phyloP scores from a whole-genome alignment of 2,797 vertebrate species.

The Chaunax sp. region DNA sequence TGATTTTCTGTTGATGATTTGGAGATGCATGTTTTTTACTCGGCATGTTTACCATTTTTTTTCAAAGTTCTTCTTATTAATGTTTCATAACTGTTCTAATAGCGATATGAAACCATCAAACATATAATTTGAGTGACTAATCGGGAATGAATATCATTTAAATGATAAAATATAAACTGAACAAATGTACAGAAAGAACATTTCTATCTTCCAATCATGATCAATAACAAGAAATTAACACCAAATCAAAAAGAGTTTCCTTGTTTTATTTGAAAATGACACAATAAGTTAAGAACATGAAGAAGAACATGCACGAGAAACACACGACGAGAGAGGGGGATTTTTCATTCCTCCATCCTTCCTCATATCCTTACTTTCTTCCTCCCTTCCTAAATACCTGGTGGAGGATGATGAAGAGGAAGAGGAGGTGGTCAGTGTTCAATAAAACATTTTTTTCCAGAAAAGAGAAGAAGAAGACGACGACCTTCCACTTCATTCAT shows the following conservation, averaged over 20 bases:
- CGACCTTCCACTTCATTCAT: conserved; percentile 71
- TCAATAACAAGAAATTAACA: neutral
- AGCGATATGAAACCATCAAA: no score
- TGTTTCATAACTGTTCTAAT: no score
- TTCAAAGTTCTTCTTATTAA: no score
- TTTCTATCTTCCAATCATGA: neutral
- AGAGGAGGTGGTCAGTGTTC: neutral
- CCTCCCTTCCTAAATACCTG: neutral
- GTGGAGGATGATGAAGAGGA: neutral
- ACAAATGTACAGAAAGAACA: neutral
- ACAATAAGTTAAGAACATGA: conserved; percentile 91
- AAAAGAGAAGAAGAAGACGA: conserved; percentile 27
- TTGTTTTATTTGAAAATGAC: conserved; percentile 78
- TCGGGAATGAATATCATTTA: no score
- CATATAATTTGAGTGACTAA: no score
- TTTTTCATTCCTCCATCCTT: neutral
- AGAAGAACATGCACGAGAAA: conserved; percentile 66
- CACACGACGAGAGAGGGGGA: conserved; percentile 31
- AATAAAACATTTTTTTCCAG: conserved; percentile 1
- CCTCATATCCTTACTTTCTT: neutral
- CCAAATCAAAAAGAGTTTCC: conserved; percentile 1
- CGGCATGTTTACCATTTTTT: no score
- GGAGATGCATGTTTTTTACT: no score
- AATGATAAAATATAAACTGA: neutral
- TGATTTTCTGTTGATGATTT: no score